Evolutionary conservation across 2,888 invertebrate species (phyloP), one percentile per base, ranked within the genome.

Genomic region (Barypeithes pellucidus): DNA sequence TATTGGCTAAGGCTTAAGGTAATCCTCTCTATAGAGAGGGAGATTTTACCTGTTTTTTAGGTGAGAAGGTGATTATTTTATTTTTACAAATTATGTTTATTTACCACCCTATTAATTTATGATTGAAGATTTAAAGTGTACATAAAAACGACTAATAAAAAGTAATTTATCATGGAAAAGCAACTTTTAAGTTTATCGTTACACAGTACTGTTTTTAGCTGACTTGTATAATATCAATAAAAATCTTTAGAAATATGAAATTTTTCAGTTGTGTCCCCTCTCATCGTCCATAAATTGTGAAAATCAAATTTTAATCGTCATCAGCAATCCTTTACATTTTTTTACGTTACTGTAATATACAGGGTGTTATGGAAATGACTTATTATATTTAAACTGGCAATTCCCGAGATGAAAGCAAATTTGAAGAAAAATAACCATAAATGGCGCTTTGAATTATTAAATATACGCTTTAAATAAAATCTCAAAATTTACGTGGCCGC

Each of bases 1-100:
- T 88, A 11, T 87, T 98, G 77, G 92, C 96, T 50, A 85, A 82
- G 76, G 83, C 80, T 75, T 85, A 81, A 82, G 59, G 29, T 52
- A 39, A 45, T 29, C 18, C n/a, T n/a, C n/a, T 1, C 7, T 36
- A 45, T 1, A 24, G 16, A 57, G 16, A 29, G n/a, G n/a, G 4
- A 59, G 11, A 67, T 33, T 63, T 59, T 50, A 47, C 60, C 60
- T 59, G 18, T 60, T 69, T 69, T n/a, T 62, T 54, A 50, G 68
- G 61, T 62, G 16, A 50, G 14, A 50, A 36, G 11, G 7, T 24
- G 7, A 1, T 59, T 12, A 43, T 67, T 67, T 67, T 57, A 66
- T 16, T 57, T 59, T 20, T 59, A 45, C 20, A 45, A 5, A 9
- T 45, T 63, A 14, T 24, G 14, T 63, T 36, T 36, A 18, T 63